Conservation (phyloP, 2,888 invertebrate genomes). For the Nephrocerus scutellatus region DNA sequence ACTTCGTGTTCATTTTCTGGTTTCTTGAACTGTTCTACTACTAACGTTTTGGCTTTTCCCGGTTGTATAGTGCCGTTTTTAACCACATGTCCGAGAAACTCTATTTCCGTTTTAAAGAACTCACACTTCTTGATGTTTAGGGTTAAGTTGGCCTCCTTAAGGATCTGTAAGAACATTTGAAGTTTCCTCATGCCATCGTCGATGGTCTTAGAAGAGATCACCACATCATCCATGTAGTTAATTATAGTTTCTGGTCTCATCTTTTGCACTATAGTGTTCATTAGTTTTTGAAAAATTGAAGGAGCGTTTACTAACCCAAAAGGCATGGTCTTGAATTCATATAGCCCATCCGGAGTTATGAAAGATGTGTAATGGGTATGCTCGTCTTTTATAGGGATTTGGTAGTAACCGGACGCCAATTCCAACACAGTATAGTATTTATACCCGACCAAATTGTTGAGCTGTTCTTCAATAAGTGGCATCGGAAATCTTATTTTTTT, state of each 20-base stretch:
- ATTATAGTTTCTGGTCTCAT: conserved; percentile 6
- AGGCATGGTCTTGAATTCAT: conserved; percentile 16
- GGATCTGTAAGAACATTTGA: conserved; percentile 5
- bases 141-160: conserved; percentile 10
- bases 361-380: conserved; percentile 28
- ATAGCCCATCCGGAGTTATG: conserved; percentile 24
- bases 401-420: conserved; percentile 14
- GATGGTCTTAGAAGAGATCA: conserved; percentile 7
- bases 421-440: conserved; percentile 10
- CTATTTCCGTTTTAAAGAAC: conserved; percentile 13
- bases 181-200: conserved; percentile 10
- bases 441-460: conserved; percentile 11
- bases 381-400: conserved; percentile 7
- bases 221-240: conserved; percentile 14
- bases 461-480: no score
- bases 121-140: conserved; percentile 14
- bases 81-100: conserved; percentile 19
- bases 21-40: conserved; percentile 19
- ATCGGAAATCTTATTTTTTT: conserved; percentile 11
- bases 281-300: conserved; percentile 15
- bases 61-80: conserved; percentile 24
- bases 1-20: conserved; percentile 26
- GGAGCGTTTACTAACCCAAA: conserved; percentile 17
- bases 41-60: conserved; percentile 24
- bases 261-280: conserved; percentile 9